Base-by-base conservation (phyloP, 2,797 vertebrate genomes). In the Cyprinodon diabolis region DNA sequence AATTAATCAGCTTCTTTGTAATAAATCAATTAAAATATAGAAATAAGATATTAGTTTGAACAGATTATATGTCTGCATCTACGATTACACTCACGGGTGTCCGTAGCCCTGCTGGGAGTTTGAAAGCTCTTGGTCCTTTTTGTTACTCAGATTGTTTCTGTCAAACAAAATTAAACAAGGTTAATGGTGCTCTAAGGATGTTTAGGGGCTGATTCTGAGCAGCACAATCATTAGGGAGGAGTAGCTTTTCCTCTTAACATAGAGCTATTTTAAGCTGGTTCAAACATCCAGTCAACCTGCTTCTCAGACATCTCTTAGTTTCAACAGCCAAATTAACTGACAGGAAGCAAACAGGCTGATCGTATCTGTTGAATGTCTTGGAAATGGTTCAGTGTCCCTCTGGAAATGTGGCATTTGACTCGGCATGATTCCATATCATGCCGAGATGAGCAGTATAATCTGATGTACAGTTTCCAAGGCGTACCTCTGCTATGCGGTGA, bases 301-400 rank as follows among this genome's bases (percentile, higher is more conserved):
- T 40, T 65, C 51, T 13, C 19, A 30, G 68, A 70, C 17, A 19
- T 66, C 14, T 56, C 40, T 37, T 30, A 30, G 52, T 49, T 62
- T 37, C 25, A 49, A 30, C 62, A 45, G 62, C 57, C 25, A 51
- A 63, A 13, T 52, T 52, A 48, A 52, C 70, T 43, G 48, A 43
- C 57, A 52, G 57, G 70, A 51, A 72, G 70, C 21, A 37, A 14
- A 51, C 9, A 51, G 58, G 52, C 58, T 63, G 70, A 72, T 72
- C 40, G 13, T 43, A 40, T 72, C 70, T 72, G 25, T 63, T 63
- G 70, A 72, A 49, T 63, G 19, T n/a, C 47, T 52, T 63, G 48
- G 58, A 51, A 72, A 43, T 52, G 58, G 48, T 35, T 63, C 48
- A 52, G 48, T 63, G 48, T 63, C 70, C 48, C 55, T 25, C 40